Evolutionary conservation across 2,113 vertebrate genomes (phyloP), one percentile per base, ranked within the genome.

Genomic region (Ctenodactylus gundi): DNA sequence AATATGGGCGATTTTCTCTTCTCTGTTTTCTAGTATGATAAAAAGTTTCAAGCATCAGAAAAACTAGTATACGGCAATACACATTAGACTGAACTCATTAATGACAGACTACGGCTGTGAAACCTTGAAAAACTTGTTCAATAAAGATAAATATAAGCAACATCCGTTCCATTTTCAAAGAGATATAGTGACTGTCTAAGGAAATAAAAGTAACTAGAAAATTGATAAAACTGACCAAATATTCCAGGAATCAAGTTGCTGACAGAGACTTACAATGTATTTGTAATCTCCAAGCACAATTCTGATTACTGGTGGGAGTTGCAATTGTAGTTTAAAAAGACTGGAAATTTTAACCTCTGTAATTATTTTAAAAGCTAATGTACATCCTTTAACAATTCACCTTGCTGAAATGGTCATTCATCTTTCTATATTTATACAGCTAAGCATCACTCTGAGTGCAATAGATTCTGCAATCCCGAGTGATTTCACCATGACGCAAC

Each of bases 1-100:
- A 93, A 85, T 97, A 88, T 85, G 83, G 96, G 97, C 96, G 75
- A 90, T 97, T n/a, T n/a, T 97, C 93, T 95, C 96, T 97, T 97
- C 97, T 92, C 93, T 97, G 62, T 77, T 94, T 58, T 97, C 95
- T 96, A 94, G 31, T 95, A 88, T 90, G 51, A 51, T 73, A 21
- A 60, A 80, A 97, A 97, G 57, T 97, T 98, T 97, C 82, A 95
- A 96, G 97, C 65, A 92, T 92, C 82, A 76, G 75, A 90, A 94
- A 36, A 90, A 93, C 49, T 14, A 68, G 23, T 81, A 49, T 31
- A 81, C 17, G 72, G 53, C n/a, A 87, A 96, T 95, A 57, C 29
- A 78, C 20, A 58, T 83, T 93, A 95, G 41, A 91, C 25, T 39
- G 77, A 95, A 92, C 46, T 83, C 67, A 86, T 49, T 67, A 76